These are phyloP conservation scores for Dicranocentrus wangi DNA, from an alignment of 2,888 invertebrate genomes.

Conservation along the genomic window DNA sequence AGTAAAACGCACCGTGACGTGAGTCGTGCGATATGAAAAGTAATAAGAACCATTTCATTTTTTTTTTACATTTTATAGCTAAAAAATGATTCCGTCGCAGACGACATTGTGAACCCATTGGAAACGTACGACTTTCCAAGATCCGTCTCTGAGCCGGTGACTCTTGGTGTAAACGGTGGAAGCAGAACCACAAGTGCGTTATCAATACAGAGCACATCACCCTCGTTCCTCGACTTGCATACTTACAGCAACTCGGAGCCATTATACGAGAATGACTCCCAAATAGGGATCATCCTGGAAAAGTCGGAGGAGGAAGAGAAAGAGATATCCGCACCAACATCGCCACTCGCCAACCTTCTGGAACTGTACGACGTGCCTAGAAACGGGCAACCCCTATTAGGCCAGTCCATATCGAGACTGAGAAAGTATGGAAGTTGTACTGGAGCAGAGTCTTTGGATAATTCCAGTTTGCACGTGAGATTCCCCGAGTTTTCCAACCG, in stretches of 20 bases:
- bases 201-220: background rate
- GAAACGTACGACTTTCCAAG: conserved; percentile 70
- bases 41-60: too few species aligned
- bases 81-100: too few species aligned
- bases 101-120: conserved; percentile 56
- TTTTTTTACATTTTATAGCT: too few species aligned
- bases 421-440: conserved; percentile 57
- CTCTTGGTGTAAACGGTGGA: background rate
- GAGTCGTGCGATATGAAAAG: too few species aligned
- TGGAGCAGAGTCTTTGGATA: conserved; percentile 1
- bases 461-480: background rate
- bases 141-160: conserved; percentile 22
- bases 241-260: conserved; percentile 29
- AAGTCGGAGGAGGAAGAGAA: background rate
- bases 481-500: conserved; percentile 3
- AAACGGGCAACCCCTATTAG: conserved; percentile 73
- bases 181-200: background rate
- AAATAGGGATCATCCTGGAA: background rate
- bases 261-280: background rate
- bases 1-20: too few species aligned
- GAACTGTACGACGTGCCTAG: conserved; percentile 80
- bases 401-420: conserved; percentile 55
- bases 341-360: conserved; percentile 57
- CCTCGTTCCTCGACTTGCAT: conserved; percentile 12
- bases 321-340: background rate